Evolutionary conservation across 2,797 vertebrate species (phyloP).

Genomic region (Rhinogobio ventralis): DNA sequence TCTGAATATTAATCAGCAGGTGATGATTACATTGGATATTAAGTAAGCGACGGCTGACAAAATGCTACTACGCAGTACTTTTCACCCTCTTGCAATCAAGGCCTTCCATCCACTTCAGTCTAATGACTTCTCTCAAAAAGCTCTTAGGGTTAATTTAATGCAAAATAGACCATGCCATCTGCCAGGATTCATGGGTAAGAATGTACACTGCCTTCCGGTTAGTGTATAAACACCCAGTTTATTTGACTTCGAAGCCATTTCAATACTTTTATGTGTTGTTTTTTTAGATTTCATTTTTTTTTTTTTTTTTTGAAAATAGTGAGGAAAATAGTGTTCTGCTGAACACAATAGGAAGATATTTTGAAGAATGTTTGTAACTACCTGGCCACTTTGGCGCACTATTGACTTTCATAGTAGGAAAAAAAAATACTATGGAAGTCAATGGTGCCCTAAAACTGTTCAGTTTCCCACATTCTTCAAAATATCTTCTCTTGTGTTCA

Average conservation of each 20-base stretch:
- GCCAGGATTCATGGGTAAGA: background rate
- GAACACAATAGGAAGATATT: too few species aligned
- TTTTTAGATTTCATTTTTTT: too few species aligned
- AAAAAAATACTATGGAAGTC: too few species aligned
- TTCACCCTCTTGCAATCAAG: constrained; percentile 27
- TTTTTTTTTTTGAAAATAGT: too few species aligned
- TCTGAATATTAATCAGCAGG: constrained; percentile 40
- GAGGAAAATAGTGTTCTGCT: too few species aligned
- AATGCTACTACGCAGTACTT: background rate
- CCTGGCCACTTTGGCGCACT: too few species aligned
- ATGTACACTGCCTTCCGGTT: background rate
- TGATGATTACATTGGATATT: constrained; percentile 33
- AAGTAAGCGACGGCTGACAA: background rate
- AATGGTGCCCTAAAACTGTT: too few species aligned
- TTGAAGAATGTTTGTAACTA: too few species aligned
- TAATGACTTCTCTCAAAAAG: constrained; percentile 18
- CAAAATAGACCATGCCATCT: constrained; percentile 14
- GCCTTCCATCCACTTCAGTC: constrained; percentile 18
- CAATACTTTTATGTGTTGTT: background rate
- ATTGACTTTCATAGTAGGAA: too few species aligned
- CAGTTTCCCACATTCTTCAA: too few species aligned
- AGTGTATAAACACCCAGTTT: background rate
- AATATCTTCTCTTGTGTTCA: too few species aligned
- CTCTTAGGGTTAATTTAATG: constrained; percentile 27
- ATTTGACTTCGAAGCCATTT: background rate